Percentiles rank a stretch among this genome's conserved stretches.
phyloP scores from a whole-genome alignment of 2,888 invertebrate genomes.

The Operophtera brumata region DNA sequence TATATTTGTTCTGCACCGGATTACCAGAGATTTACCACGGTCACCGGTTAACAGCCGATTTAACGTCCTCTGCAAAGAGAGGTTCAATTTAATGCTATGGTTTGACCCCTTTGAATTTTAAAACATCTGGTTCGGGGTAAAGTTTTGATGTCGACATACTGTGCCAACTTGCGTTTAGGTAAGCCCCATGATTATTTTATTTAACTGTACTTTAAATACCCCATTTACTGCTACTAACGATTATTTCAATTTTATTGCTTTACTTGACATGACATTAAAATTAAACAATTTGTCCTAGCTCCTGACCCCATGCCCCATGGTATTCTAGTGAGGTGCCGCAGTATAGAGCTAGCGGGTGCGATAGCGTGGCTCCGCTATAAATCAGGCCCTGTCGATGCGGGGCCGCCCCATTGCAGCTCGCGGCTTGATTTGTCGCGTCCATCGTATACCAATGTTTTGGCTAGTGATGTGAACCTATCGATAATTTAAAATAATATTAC shows the following conservation, averaged over 20 bases:
- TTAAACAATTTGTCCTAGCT: constrained; percentile 31
- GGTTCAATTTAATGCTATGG: constrained; percentile 62
- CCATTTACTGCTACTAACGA: background rate
- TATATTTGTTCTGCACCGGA: constrained; percentile 77
- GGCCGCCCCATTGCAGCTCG: constrained; percentile 73
- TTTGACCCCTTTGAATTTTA: constrained; percentile 53
- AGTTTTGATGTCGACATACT: constrained; percentile 34
- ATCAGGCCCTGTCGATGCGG: constrained; percentile 77
- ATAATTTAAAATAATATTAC: background rate
- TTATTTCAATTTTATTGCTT: constrained; percentile 20
- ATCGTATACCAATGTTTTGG: constrained; percentile 60
- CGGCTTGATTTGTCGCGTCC: constrained; percentile 78
- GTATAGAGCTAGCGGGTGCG: constrained; percentile 46
- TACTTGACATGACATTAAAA: constrained; percentile 23
- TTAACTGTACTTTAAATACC: too few species aligned
- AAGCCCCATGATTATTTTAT: too few species aligned
- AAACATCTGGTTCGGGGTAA: constrained; percentile 42
- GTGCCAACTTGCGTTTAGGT: constrained; percentile 1
- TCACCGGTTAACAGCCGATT: constrained; percentile 73
- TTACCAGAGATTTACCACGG: constrained; percentile 78
- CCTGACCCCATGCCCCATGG: constrained; percentile 24
- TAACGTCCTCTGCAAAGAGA: constrained; percentile 74
- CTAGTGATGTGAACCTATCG: constrained; percentile 30
- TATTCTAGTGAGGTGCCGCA: constrained; percentile 31
- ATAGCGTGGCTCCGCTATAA: constrained; percentile 70